Percentiles rank a stretch among this genome's conserved stretches.
Conservation (phyloP, 2,113 vertebrate genomes). For the Coryphaenoides rupestris region DNA sequence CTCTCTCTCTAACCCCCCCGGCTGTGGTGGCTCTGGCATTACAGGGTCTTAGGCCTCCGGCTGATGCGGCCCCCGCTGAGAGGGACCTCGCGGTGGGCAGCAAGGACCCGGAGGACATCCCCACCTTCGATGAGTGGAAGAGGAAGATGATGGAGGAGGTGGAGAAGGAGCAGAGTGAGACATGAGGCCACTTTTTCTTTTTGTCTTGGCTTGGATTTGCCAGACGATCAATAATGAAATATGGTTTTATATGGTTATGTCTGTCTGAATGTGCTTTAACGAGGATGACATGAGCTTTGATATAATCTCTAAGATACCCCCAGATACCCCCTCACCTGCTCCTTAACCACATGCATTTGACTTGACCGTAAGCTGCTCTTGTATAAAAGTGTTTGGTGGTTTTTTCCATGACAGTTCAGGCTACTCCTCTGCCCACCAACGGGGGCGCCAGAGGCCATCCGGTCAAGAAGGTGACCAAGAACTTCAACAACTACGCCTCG, state of each 20-base stretch:
- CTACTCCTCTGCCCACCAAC: conserved; percentile 81
- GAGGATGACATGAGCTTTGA: no score
- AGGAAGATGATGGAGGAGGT: conserved; percentile 97
- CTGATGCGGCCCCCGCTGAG: conserved; percentile 72
- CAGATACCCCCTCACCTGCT: no score
- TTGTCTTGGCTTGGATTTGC: no score
- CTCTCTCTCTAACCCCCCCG: conserved; percentile 19
- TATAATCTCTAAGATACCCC: no score
- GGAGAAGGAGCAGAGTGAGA: conserved; percentile 95
- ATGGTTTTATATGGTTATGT: no score
- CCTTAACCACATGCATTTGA: no score
- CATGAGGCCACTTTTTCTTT: no score
- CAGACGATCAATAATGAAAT: no score
- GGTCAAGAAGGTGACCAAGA: conserved; percentile 92
- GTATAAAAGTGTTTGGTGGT: background rate
- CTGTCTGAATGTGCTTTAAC: no score
- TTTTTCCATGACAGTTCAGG: conserved; percentile 74
- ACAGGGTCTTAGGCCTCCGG: conserved; percentile 65
- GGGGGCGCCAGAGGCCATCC: conserved; percentile 74
- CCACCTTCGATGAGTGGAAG: conserved; percentile 98
- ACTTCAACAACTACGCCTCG: conserved; percentile 97
- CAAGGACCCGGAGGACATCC: conserved; percentile 89
- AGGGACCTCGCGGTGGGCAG: conserved; percentile 73
- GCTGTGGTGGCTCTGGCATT: conserved; percentile 25
- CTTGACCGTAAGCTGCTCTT: no score